Evolutionary conservation across 2,888 invertebrate genomes (phyloP), one percentile per base, ranked within the genome.

Genomic region (Lasioglossum lativentre): DNA sequence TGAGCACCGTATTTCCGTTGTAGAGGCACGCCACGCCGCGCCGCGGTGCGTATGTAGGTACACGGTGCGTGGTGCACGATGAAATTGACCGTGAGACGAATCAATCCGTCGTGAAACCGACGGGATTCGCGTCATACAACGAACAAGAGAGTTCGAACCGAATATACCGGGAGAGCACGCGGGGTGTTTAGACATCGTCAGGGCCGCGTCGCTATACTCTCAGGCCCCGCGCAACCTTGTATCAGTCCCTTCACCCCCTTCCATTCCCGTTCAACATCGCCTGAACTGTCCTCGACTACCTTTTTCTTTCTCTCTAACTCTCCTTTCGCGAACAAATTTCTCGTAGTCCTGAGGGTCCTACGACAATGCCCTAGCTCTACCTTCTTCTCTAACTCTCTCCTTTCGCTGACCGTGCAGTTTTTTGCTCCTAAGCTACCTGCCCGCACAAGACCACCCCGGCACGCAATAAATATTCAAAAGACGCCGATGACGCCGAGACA

Each of bases 1-100:
- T 85, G 85, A 85, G 85, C 78, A 85, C 85, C 85, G 27, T 85
- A 75, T 84, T 85, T 85, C 85, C 85, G 85, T 85, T 72, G 85
- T 75, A 84, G 85, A 84, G 85, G 56, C 75, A 78, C 85, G 52
- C 75, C 63, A 52, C 27, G 85, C 45, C 75, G 78, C 85, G 52
- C 78, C 63, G 63, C 27, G 45, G 40, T 40, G 30, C 75, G 78
- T 74, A n/a, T n/a, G n/a, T n/a, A n/a, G n/a, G n/a, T n/a, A 66
- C 16, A 63, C 27, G 70, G 52, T 70, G 73, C 45, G 73, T 83
- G 42, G 34, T 77, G 42, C 74, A n/a, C 74, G 45, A 83, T 77
- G 34, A 70, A 84, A 83, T 59, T 56, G 45, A 84, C 40, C 78
- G 10, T 16, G 75, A 82, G 71, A 45, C 77, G 59, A 77, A 71